These are phyloP conservation scores for Phoebastria nigripes DNA, from an alignment of 2,797 vertebrate species.

Conservation along the genomic window DNA sequence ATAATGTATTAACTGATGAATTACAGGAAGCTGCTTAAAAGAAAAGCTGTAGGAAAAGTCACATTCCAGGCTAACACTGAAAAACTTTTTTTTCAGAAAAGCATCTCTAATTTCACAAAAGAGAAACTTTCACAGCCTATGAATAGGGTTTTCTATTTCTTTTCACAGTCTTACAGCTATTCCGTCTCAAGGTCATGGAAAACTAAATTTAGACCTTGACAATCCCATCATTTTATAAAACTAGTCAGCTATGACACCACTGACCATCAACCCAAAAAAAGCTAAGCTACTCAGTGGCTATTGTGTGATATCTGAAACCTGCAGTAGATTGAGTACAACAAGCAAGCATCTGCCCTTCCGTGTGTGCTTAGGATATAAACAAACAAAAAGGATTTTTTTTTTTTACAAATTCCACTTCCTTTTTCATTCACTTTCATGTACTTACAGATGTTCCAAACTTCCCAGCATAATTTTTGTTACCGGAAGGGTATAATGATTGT, in stretches of 20 bases:
- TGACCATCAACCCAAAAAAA: neutral
- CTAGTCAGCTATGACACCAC: neutral
- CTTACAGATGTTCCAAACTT: neutral
- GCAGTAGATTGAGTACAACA: neutral
- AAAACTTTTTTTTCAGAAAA: neutral
- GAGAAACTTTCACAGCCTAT: neutral
- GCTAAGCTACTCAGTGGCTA: neutral
- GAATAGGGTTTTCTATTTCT: neutral
- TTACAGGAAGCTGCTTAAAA: neutral
- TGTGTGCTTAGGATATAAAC: neutral
- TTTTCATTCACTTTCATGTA: neutral
- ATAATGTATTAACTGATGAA: neutral
- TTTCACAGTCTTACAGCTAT: neutral
- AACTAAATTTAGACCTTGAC: conserved; percentile 40
- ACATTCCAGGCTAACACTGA: neutral
- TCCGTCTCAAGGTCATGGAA: conserved; percentile 17
- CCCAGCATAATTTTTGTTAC: neutral
- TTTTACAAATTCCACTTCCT: neutral
- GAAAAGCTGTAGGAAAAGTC: neutral
- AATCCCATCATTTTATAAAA: conserved; percentile 36
- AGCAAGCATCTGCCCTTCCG: neutral
- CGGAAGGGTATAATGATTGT: neutral
- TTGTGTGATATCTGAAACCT: neutral
- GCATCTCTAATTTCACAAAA: neutral
- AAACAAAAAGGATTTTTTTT: neutral